Base-by-base conservation (phyloP, 2,113 vertebrate species). In the Cyphomyrus discorhynchus region DNA sequence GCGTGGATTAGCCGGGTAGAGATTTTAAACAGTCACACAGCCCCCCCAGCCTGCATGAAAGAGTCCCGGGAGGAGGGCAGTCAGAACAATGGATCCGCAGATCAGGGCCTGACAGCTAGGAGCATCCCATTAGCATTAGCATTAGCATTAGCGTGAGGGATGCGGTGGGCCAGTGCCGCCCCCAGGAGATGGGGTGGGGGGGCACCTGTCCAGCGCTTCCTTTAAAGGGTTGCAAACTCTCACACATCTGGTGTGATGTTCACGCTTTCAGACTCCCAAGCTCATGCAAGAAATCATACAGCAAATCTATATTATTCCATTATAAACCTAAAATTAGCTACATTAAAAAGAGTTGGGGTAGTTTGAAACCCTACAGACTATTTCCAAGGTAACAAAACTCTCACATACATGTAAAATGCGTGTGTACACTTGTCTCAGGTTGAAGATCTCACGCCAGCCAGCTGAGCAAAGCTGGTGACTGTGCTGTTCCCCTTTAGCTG, bases 91-190 rank as follows among this genome's bases (percentile, higher is more conserved):
- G 92, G 91, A 91, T 83, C 90, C 88, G 84, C 87, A 88, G 85
- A 90, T 77, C 88, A 89, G 88, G 35, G 58, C 66, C 62, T 90
- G 89, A 90, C 92, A 92, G 92, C 91, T 93, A 88, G 89, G 84
- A 83, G 90, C 35, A 84, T 49, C 74, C 80, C 90, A 90, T 93
- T 92, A 91, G 89, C 89, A 92, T 93, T 93, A 91, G 89, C 89
- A 92, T 93, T 93, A 90, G 70, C 88, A 5, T 56, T 21, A 21
- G 19, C 5, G 53, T 7, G 53, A 7, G 91, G 90, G 90, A 86
- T 8, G 80, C 1, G 1, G 1, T 84, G 88, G 27, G 52, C 74
- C 49, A 66, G 82, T 87, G 46, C 88, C 31, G 35, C 53, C 90
- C 39, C 19, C 31, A n/a, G 39, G 39, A 46, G 1, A 42, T 45